Percentiles rank a stretch among this genome's conserved stretches.
phyloP scores from a whole-genome alignment of 2,113 vertebrate genomes.

The Columba livia region DNA sequence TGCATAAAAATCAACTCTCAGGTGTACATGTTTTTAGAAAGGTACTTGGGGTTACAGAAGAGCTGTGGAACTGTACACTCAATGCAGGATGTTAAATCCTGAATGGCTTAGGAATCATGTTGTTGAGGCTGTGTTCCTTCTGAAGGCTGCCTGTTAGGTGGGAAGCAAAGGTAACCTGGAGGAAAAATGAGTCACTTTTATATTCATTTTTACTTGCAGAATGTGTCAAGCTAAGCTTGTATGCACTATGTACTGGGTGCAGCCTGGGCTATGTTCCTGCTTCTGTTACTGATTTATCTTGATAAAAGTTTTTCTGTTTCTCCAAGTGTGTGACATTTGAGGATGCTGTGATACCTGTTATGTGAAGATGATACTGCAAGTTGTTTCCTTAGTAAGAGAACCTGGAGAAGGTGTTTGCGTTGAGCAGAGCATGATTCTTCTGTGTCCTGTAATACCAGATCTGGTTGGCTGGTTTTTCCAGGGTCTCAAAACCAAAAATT shows the following conservation, averaged over 20 bases:
- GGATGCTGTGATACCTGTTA: background rate
- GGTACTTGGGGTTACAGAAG: background rate
- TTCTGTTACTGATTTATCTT: background rate
- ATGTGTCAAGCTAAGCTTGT: background rate
- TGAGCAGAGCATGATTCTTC: background rate
- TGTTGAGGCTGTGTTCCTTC: background rate
- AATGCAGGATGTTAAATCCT: background rate
- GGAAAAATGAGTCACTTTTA: background rate
- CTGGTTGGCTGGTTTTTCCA: background rate
- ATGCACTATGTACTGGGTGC: background rate
- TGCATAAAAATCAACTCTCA: accelerated
- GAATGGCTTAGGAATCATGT: accelerated
- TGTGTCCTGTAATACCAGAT: background rate
- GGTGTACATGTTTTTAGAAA: background rate
- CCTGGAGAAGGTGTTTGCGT: background rate
- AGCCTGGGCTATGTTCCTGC: background rate
- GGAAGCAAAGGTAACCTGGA: background rate
- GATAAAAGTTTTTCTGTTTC: background rate
- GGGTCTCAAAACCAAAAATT: background rate
- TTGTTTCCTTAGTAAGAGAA: background rate
- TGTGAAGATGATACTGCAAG: background rate
- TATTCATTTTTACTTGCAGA: background rate
- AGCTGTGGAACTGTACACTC: background rate
- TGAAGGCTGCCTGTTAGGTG: background rate
- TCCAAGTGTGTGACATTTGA: background rate